Conservation (phyloP, 2,888 invertebrate species). For the Timema podura region DNA sequence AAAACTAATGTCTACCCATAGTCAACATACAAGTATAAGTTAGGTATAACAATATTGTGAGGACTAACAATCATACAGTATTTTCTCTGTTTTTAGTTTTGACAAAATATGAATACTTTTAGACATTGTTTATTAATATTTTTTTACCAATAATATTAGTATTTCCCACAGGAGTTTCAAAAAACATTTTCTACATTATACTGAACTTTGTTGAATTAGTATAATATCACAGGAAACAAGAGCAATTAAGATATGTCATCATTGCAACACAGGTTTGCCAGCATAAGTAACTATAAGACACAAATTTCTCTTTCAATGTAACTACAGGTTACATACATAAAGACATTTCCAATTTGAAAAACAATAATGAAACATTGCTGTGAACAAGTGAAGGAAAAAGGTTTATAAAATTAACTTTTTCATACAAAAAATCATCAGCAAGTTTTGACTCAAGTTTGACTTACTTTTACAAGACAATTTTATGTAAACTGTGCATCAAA, state of each 20-base stretch:
- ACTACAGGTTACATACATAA: no score
- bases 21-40: conserved; percentile 23
- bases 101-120: conserved; percentile 22
- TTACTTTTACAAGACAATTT: background rate
- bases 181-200: no score
- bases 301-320: no score
- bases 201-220: no score
- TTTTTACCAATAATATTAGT: conserved; percentile 9
- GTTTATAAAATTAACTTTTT: background rate
- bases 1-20: conserved; percentile 19
- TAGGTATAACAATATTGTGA: conserved; percentile 19
- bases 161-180: background rate
- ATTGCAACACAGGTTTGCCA: conserved; percentile 14
- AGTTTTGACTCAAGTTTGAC: no score
- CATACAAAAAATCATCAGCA: background rate
- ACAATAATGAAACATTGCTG: no score
- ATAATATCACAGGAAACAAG: conserved; percentile 21
- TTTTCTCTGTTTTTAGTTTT: conserved; percentile 15
- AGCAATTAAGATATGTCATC: conserved; percentile 22
- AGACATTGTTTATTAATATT: conserved; percentile 14
- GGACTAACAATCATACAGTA: conserved; percentile 18
- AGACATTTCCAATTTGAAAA: no score
- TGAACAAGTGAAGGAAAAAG: background rate
- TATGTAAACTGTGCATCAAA: background rate
- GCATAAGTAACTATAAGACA: conserved; percentile 6